These are phyloP conservation scores for Pterocles burchelli DNA, from an alignment of 2,113 vertebrate species.

Conservation along the genomic window DNA sequence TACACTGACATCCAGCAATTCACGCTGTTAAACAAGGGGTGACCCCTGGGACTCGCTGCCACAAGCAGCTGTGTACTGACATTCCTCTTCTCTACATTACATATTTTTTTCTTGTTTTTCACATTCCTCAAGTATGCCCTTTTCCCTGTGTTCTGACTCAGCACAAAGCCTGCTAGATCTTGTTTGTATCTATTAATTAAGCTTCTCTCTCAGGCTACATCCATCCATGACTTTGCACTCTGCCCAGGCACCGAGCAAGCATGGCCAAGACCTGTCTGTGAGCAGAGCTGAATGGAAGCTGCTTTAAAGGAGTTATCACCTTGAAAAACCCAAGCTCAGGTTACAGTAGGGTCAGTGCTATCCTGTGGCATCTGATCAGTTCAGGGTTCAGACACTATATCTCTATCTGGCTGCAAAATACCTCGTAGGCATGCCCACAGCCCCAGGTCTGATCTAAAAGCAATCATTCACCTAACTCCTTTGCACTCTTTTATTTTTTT, in stretches of 20 bases:
- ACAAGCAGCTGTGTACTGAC: not conserved
- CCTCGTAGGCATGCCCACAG: not conserved
- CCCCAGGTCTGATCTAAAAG: not conserved
- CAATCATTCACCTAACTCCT: not conserved
- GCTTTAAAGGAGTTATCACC: slow-evolving; percentile 5
- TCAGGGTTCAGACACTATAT: not conserved
- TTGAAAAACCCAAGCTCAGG: slow-evolving; percentile 4
- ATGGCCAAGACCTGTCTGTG: not conserved
- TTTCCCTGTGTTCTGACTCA: not conserved
- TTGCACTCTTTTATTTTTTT: not conserved
- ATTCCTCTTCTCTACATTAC: not conserved
- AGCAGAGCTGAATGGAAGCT: not conserved
- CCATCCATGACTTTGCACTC: not conserved
- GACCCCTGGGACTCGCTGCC: not conserved
- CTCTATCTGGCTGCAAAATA: not conserved
- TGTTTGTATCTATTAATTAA: not conserved
- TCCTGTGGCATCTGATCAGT: not conserved
- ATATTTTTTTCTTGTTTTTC: not conserved
- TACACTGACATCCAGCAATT: not conserved
- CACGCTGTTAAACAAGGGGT: not conserved
- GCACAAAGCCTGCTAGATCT: not conserved
- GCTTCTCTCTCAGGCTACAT: not conserved
- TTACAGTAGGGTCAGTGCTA: not conserved
- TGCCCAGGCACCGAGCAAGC: not conserved
- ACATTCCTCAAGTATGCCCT: not conserved